Conservation (phyloP, 1,140 invertebrate species). For the Littorina saxatilis region DNA sequence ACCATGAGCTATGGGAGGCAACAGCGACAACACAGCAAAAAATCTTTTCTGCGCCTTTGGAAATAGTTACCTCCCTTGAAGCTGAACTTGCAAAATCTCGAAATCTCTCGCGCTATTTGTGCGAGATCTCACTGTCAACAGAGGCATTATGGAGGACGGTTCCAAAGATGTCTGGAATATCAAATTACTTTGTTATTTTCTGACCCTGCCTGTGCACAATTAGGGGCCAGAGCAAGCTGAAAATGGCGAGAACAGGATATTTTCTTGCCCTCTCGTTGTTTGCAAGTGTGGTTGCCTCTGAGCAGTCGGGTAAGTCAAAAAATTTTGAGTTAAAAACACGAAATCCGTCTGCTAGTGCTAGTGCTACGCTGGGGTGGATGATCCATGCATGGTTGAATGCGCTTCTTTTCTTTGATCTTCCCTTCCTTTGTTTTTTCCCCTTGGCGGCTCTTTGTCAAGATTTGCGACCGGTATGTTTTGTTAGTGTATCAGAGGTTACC, state of each 20-base stretch:
- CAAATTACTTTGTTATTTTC: conserved; percentile 29
- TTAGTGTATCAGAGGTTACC: too few relatives aligned
- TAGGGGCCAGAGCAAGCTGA: neutral
- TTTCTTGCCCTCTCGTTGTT: neutral
- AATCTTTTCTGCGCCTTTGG: too few relatives aligned
- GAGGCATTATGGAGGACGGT: conserved; percentile 19
- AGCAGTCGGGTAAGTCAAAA: conserved; percentile 33
- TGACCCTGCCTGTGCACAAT: neutral
- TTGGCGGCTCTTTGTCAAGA: too few relatives aligned
- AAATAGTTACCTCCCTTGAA: too few relatives aligned
- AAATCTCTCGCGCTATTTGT: conserved; percentile 3
- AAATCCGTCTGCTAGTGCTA: conserved; percentile 20
- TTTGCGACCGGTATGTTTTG: too few relatives aligned
- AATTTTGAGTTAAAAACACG: neutral
- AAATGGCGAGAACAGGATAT: conserved; percentile 18
- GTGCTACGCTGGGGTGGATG: too few relatives aligned
- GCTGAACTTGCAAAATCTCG: neutral
- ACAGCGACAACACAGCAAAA: neutral
- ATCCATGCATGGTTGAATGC: neutral
- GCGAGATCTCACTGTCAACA: conserved; percentile 33
- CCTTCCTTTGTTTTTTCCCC: too few relatives aligned
- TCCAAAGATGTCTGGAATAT: conserved; percentile 32
- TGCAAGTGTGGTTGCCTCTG: neutral
- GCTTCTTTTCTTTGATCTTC: neutral
- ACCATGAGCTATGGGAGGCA: neutral